These are phyloP conservation scores for Callithrix jacchus DNA, from an alignment of 2,113 vertebrate species.

Conservation along the genomic window DNA sequence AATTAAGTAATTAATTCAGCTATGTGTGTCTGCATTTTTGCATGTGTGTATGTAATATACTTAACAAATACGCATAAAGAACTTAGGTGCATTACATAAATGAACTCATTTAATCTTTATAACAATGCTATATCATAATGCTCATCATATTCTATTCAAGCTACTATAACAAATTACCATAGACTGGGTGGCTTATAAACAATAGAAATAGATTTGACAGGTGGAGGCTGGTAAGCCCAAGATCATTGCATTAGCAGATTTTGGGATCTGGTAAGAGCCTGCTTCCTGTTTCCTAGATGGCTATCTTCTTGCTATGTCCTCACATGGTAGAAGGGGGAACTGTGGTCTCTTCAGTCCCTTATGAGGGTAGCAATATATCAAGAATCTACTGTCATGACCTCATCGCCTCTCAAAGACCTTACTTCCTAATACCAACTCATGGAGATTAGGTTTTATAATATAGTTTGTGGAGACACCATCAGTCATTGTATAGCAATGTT, in stretches of 20 bases:
- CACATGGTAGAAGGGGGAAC: not conserved
- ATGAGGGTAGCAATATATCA: not conserved
- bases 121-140: not conserved
- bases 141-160: not conserved
- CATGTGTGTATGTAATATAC: not conserved
- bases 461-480: not conserved
- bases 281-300: not conserved
- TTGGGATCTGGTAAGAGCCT: not conserved
- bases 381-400: not conserved
- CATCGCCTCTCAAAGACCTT: not conserved
- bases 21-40: not conserved
- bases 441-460: not conserved
- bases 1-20: not conserved
- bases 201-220: not conserved
- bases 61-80: not conserved
- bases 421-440: not conserved
- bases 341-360: not conserved
- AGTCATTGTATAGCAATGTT: not conserved
- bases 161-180: not conserved
- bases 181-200: not conserved
- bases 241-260: not conserved
- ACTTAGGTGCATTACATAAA: not conserved
- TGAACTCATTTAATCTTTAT: not conserved
- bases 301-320: not conserved
- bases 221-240: not conserved